Conservation (phyloP, 2,888 invertebrate genomes). For the Phalera bucephala region DNA sequence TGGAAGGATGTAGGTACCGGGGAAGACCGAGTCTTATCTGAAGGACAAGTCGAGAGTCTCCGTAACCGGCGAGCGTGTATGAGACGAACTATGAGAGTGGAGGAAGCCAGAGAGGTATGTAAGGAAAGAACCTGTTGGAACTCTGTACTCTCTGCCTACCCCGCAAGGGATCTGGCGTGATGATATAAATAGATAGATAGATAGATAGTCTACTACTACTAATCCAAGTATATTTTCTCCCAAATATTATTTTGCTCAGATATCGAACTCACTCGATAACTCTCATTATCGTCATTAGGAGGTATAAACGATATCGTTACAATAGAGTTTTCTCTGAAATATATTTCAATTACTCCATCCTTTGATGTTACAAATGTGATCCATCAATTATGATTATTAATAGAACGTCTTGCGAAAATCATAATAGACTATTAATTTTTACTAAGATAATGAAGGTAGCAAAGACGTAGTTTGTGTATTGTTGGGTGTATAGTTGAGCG, state of each 20-base stretch:
- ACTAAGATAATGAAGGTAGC: slow-evolving; percentile 42
- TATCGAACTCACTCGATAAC: neutral
- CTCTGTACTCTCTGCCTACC: too few relatives aligned
- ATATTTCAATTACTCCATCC: slow-evolving; percentile 13
- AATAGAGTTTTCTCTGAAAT: neutral
- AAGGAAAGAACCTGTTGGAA: too few relatives aligned
- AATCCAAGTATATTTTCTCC: too few relatives aligned
- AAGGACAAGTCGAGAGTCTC: too few relatives aligned
- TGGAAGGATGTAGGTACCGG: too few relatives aligned
- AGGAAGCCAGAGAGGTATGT: too few relatives aligned
- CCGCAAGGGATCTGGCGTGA: too few relatives aligned
- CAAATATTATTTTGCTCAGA: slow-evolving; percentile 1
- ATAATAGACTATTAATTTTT: slow-evolving; percentile 41
- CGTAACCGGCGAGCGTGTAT: too few relatives aligned
- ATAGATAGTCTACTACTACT: too few relatives aligned
- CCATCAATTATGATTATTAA: slow-evolving; percentile 44
- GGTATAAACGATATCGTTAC: neutral
- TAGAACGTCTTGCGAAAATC: slow-evolving; percentile 44
- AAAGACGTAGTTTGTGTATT: slow-evolving; percentile 39
- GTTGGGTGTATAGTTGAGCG: slow-evolving; percentile 28
- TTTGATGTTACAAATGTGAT: slow-evolving; percentile 37
- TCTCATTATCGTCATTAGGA: neutral
- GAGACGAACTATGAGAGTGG: too few relatives aligned
- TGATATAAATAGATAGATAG: too few relatives aligned
- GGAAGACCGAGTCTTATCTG: too few relatives aligned